Conservation (phyloP, 1,140 invertebrate genomes). For the Drosophila santomea region DNA sequence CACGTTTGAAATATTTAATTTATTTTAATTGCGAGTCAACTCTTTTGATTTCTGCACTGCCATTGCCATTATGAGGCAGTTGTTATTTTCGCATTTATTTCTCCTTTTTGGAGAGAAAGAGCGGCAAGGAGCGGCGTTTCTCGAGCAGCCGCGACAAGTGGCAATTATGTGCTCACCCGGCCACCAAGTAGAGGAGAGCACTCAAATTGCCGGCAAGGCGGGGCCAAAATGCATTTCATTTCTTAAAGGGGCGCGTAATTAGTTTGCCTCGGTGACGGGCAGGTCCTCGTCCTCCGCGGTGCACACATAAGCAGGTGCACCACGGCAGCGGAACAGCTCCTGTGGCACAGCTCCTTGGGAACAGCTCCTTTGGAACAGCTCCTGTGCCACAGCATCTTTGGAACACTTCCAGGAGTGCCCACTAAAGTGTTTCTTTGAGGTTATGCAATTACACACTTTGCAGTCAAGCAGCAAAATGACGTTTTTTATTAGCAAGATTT, state of each 20-base stretch:
- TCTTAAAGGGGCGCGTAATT: conserved; percentile 79
- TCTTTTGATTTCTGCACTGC: conserved; percentile 64
- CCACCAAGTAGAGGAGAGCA: conserved; percentile 57
- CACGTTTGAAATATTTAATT: conserved; percentile 58
- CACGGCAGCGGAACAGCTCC: conserved; percentile 22
- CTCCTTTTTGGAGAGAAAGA: conserved; percentile 9
- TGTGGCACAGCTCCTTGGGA: conserved; percentile 19
- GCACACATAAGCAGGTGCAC: conserved; percentile 32
- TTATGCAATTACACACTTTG: conserved; percentile 54
- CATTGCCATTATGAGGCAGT: conserved; percentile 27
- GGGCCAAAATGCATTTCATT: conserved; percentile 80
- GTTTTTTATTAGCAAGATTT: neutral
- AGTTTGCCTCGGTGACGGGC: conserved; percentile 58
- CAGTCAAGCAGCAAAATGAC: neutral
- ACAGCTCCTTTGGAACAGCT: conserved; percentile 30
- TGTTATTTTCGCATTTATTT: conserved; percentile 39
- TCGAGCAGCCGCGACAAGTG: conserved; percentile 63
- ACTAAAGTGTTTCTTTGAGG: conserved; percentile 73
- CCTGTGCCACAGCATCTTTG: conserved; percentile 24
- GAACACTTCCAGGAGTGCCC: conserved; percentile 34
- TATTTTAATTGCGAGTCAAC: conserved; percentile 72
- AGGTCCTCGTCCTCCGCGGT: conserved; percentile 16
- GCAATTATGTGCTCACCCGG: conserved; percentile 75
- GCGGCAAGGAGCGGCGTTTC: conserved; percentile 46
- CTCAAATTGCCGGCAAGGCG: conserved; percentile 65